phyloP scores from a whole-genome alignment of 2,888 invertebrate genomes.

The Cantharis flavilabris region DNA sequence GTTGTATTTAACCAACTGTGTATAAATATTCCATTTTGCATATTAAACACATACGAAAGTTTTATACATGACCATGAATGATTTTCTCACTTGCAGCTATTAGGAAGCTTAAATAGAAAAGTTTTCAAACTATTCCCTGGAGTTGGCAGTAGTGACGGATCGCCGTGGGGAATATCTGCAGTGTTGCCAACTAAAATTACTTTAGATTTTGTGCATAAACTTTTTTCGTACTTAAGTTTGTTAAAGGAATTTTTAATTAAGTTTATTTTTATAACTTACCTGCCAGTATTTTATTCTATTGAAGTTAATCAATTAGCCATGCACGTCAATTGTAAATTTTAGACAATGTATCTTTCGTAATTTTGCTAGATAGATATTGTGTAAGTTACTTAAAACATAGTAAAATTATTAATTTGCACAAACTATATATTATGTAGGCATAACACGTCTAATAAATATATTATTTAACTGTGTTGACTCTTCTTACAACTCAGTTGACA shows the following conservation, averaged over 20 bases:
- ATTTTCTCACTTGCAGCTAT: conserved; percentile 31
- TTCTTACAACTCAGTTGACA: neutral
- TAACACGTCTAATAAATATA: neutral
- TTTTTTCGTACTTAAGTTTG: conserved; percentile 10
- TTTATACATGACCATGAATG: conserved; percentile 21
- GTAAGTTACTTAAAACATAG: neutral
- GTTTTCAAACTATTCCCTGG: conserved; percentile 36
- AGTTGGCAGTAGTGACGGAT: conserved; percentile 41
- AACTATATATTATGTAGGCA: neutral
- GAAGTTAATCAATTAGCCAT: neutral
- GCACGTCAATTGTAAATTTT: neutral
- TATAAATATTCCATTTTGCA: conserved; percentile 1
- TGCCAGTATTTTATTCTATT: neutral
- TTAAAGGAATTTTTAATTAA: neutral
- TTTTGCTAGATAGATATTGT: neutral
- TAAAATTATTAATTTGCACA: too few relatives aligned
- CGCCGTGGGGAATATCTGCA: conserved; percentile 35
- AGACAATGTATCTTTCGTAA: neutral
- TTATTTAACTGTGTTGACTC: neutral
- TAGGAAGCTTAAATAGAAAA: conserved; percentile 39
- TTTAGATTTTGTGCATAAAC: conserved; percentile 5
- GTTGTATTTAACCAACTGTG: conserved; percentile 32
- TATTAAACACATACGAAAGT: conserved; percentile 13
- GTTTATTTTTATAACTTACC: neutral
- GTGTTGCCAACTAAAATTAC: conserved; percentile 31